Evolutionary conservation across 1,140 invertebrate species (phyloP), one percentile per base, ranked within the genome.

Genomic region (Pentalonia nigronervosa): DNA sequence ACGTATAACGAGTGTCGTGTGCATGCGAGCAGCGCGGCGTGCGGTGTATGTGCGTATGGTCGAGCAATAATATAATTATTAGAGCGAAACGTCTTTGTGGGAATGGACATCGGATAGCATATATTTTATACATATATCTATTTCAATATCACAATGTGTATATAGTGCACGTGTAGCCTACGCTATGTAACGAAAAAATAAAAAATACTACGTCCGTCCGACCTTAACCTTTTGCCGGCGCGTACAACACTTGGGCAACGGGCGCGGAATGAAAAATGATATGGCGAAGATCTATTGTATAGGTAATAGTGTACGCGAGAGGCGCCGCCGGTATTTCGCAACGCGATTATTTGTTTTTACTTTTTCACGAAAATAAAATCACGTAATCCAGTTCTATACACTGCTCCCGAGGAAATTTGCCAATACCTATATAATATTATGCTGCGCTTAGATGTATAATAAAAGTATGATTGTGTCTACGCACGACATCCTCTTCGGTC

Each of bases 41-140:
- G 11, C n/a, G 50, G 36, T 11, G 25, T 90, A 36, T 21, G 21
- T 11, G 88, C 21, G 20, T 17, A 50, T 50, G 56, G 9, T 9
- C 56, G 56, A n/a, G 30, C 17, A 60, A 53, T 45, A 53, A 60
- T 41, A 21, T 48, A 84, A 92, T 92, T 92, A 92, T 92, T 92
- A 92, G 91, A 92, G 91, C 91, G 91, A 53, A 84, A 92, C 91
- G 48, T 53, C 91, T 92, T 53, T 84, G 88, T 53, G 88, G 67
- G n/a, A 53, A 91, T 34, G 91, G 47, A 84, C 67, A 53, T 84
- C 76, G 81, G 45, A 53, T 20, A 36, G 76, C 76, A 14, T 50
- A 45, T n/a, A 91, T 48, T 34, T 6, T 30, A 30, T 17, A 76
- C 30, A 76, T 9, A 67, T 60, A 41, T 41, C 41, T 41, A 41